Evolutionary conservation across 2,888 invertebrate genomes (phyloP), one percentile per base, ranked within the genome.

Genomic region (Gnatocerus cornutus): DNA sequence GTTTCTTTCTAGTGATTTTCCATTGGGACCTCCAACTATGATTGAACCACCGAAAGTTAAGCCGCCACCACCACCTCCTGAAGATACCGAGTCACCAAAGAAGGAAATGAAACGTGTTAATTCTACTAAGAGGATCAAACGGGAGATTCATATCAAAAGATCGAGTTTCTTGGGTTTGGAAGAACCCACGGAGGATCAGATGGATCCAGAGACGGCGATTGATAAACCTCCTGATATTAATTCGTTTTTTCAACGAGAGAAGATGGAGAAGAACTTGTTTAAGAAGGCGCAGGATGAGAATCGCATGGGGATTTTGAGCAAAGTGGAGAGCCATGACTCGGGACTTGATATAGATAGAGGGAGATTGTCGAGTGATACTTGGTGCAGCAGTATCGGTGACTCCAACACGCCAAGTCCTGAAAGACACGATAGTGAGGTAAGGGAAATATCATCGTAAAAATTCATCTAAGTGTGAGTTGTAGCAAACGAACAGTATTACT

Each of bases 121-220:
- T 79, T 94, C 94, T 9, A 93, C 95, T 0, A 93, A 94, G 73
- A 89, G 94, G 75, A 94, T 95, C 78, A 94, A 94, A 79, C 94
- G 95, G 80, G 95, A 96, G 81, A 88, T 96, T 58, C 89, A 94
- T 7, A 92, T 92, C 80, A 93, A 95, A 79, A 90, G 95, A 50
- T 92, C 93, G 33, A 94, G 94, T 82, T 96, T 96, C 83, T 87
- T 96, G 43, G 95, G 95, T 50, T 91, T 95, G 79, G 94, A 95
- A 78, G 93, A 92, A 58, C 88, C 90, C 77, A 87, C 87, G 10
- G 90, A 91, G 75, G 90, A 92, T 79, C 91, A 92, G 74, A 85
- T 90, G 53, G 92, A 92, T 80, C 89, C 89, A 45, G 92, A 92
- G 80, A 83, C 93, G 39, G 69, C 72, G 27, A 67, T 80, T 33